These are phyloP conservation scores for Amphimedon queenslandica DNA, from an alignment of 37 sponge, comb jelly and placozoan genomes.

Conservation along the genomic window DNA sequence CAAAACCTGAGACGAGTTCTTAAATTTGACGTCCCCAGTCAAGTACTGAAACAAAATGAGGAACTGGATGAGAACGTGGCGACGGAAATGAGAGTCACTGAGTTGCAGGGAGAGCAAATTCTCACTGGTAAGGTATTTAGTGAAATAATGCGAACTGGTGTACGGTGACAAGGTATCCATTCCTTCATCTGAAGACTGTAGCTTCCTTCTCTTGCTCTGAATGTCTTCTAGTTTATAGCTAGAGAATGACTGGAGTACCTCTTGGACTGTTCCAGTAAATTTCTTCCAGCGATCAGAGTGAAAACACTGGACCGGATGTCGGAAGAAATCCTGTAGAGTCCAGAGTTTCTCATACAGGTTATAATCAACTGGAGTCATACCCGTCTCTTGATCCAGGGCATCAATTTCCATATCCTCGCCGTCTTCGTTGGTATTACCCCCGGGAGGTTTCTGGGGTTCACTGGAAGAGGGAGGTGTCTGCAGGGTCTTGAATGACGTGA, in stretches of 20 bases:
- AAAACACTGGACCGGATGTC: conserved; percentile 84
- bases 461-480: background rate
- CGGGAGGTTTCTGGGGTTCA: conserved; percentile 16
- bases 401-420: conserved; percentile 25
- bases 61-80: conserved; percentile 90
- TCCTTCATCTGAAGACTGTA: background rate
- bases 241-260: conserved; percentile 56
- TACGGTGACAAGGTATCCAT: conserved; percentile 15
- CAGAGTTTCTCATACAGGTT: conserved; percentile 91
- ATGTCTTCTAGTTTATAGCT: conserved; percentile 75
- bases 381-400: background rate
- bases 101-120: conserved; percentile 91
- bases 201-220: conserved; percentile 3
- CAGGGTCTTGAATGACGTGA: conserved; percentile 67
- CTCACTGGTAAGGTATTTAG: conserved; percentile 98
- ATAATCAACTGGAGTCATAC: conserved; percentile 59
- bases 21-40: conserved; percentile 85
- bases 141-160: conserved; percentile 80
- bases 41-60: conserved; percentile 96
- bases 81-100: conserved; percentile 81
- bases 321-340: conserved; percentile 92
- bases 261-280: conserved; percentile 38
- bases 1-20: conserved; percentile 49
- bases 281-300: conserved; percentile 64
- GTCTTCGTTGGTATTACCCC: background rate